Conservation (phyloP, 1,140 invertebrate genomes). For the Drosophila watanabei region DNA sequence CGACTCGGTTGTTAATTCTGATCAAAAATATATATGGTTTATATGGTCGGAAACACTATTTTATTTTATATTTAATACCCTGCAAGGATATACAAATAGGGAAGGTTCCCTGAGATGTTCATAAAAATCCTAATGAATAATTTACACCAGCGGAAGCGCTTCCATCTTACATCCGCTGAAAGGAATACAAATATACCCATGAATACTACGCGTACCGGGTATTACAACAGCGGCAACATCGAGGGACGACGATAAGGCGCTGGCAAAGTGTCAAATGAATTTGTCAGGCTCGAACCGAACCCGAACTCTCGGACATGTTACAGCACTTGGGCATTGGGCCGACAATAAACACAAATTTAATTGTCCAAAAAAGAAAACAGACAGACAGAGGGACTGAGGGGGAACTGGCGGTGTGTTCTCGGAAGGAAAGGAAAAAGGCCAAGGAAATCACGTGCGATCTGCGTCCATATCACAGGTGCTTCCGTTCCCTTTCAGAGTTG, state of each 20-base stretch:
- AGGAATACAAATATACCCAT: not conserved
- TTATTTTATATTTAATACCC: too few species aligned
- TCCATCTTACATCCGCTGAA: not conserved
- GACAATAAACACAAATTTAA: conserved; percentile 60
- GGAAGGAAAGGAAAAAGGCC: conserved; percentile 24
- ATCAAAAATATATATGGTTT: too few species aligned
- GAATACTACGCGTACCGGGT: not conserved
- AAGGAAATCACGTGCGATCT: conserved; percentile 63
- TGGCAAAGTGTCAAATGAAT: conserved; percentile 79
- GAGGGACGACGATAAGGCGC: conserved; percentile 64
- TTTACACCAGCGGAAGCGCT: not conserved
- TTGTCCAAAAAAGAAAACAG: conserved; percentile 23
- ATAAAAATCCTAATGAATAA: not conserved
- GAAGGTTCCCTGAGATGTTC: too few species aligned
- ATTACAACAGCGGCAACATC: conserved; percentile 41
- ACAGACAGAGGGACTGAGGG: not conserved
- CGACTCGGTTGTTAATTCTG: too few species aligned
- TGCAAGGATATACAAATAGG: too few species aligned
- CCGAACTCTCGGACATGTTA: conserved; percentile 52
- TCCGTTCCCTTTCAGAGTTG: conserved; percentile 50
- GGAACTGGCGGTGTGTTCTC: conserved; percentile 6
- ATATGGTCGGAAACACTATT: too few species aligned
- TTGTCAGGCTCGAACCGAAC: conserved; percentile 63
- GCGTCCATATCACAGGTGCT: conserved; percentile 66
- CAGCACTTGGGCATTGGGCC: conserved; percentile 43